Evolutionary conservation across 2,888 invertebrate species (phyloP), one percentile per base, ranked within the genome.

Genomic region (Conops quadrifasciatus): DNA sequence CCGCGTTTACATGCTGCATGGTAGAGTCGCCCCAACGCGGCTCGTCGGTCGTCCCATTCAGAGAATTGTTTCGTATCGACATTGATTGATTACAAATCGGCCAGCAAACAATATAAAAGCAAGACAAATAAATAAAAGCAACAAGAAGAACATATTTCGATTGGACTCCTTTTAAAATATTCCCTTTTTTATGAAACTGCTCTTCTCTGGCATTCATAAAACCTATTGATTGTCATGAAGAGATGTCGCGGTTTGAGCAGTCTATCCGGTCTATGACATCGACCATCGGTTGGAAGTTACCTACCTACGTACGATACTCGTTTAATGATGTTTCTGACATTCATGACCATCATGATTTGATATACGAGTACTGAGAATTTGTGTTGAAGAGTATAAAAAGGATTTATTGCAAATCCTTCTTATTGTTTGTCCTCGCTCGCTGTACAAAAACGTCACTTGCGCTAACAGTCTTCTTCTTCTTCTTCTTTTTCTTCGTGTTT

Each of bases 51-150:
- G 58, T 58, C 24, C 28, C 1, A 28, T 16, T 58, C 26, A 36
- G 4, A 62, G 51, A 68, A 47, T 67, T 70, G 70, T 70, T 79
- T 78, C 77, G 76, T 76, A 76, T 77, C 83, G 82, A 83, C 83
- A 80, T 80, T 83, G 82, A 83, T 83, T 83, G 82, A 83, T 83
- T 82, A 81, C 83, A 81, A 83, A 83, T 83, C 80, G 81, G 30
- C 79, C 80, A 80, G 82, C 36, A 36, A 36, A 7, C 36, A 36
- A 36, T 36, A 36, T 9, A 36, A 36, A 82, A 82, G 82, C 82
- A 83, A 82, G 83, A 82, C 81, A 83, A 81, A 83, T 76, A 71
- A 72, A 75, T 72, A 69, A 67, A 67, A 45, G 24, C 66, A 51
- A 36, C 66, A 36, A 36, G 9, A 36, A 36, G 5, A 36, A 7